Percentiles rank a stretch among this genome's conserved stretches.
Conservation (phyloP, 2,113 vertebrate genomes). For the Sterna hirundo region DNA sequence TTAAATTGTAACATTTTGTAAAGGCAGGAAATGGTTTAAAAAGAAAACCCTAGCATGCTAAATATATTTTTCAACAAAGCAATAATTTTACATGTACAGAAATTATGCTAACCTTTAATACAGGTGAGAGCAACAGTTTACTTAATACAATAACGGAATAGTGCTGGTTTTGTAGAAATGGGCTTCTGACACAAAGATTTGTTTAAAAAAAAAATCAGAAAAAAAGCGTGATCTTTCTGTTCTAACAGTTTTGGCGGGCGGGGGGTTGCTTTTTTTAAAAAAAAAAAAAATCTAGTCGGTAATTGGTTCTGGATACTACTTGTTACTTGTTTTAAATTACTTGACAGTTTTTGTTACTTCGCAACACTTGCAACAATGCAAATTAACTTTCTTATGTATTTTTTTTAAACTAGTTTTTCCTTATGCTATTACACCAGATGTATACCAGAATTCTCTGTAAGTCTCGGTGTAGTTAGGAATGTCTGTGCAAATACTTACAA, state of each 20-base stretch:
- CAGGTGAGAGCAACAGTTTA: conserved; percentile 77
- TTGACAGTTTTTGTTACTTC: conserved; percentile 70
- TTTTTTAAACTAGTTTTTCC: conserved; percentile 50
- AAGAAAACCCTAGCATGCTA: conserved; percentile 75
- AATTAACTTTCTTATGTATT: conserved; percentile 60
- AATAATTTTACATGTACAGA: conserved; percentile 88
- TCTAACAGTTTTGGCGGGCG: conserved; percentile 57
- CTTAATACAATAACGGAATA: conserved; percentile 70
- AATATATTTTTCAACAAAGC: conserved; percentile 87
- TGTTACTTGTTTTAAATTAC: conserved; percentile 74
- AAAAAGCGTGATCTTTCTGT: conserved; percentile 74
- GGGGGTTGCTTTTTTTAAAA: conserved; percentile 5
- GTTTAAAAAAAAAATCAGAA: conserved; percentile 71
- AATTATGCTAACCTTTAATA: conserved; percentile 82
- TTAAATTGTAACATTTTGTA: conserved; percentile 83
- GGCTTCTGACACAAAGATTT: conserved; percentile 77
- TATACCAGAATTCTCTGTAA: conserved; percentile 41
- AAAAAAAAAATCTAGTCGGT: conserved; percentile 56
- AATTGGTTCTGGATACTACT: conserved; percentile 71
- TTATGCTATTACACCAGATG: conserved; percentile 29
- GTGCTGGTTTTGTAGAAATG: conserved; percentile 75
- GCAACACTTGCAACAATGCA: conserved; percentile 69
- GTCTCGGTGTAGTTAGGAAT: conserved; percentile 33
- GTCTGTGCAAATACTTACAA: conserved; percentile 29
- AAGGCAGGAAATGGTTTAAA: conserved; percentile 79